Conservation (phyloP, 1,140 invertebrate species). For the Asobara japonica region DNA sequence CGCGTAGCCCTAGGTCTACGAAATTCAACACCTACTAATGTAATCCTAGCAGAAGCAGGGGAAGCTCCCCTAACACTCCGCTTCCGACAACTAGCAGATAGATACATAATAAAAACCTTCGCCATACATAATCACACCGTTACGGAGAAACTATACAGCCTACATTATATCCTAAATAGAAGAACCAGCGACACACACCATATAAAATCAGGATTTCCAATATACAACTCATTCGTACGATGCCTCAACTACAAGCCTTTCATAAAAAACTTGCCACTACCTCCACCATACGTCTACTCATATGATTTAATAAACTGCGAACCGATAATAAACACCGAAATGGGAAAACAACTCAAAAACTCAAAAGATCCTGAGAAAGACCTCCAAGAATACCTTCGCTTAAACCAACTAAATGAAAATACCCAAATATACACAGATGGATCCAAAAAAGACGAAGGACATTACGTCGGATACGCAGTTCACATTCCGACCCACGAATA, state of each 20-base stretch:
- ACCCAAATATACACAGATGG: neutral
- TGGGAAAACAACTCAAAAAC: neutral
- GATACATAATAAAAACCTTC: neutral
- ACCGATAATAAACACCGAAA: neutral
- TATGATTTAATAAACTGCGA: no score
- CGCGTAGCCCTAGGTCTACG: no score
- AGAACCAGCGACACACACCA: neutral
- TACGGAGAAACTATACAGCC: neutral
- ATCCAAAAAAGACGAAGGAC: neutral
- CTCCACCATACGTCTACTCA: no score
- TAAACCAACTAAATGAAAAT: neutral
- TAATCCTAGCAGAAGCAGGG: conserved; percentile 6
- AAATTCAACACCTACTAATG: conserved; percentile 15
- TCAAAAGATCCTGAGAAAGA: neutral
- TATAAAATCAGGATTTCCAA: neutral
- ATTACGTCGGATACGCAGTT: neutral
- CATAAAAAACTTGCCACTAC: no score
- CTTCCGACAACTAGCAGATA: neutral
- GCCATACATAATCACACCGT: neutral
- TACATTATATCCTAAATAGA: neutral
- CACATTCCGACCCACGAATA: neutral
- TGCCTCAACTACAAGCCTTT: neutral
- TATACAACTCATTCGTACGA: neutral
- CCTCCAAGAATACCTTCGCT: neutral
- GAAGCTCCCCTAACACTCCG: neutral